These are phyloP conservation scores for Poicephalus gulielmi DNA, from an alignment of 2,113 vertebrate species.

Conservation along the genomic window DNA sequence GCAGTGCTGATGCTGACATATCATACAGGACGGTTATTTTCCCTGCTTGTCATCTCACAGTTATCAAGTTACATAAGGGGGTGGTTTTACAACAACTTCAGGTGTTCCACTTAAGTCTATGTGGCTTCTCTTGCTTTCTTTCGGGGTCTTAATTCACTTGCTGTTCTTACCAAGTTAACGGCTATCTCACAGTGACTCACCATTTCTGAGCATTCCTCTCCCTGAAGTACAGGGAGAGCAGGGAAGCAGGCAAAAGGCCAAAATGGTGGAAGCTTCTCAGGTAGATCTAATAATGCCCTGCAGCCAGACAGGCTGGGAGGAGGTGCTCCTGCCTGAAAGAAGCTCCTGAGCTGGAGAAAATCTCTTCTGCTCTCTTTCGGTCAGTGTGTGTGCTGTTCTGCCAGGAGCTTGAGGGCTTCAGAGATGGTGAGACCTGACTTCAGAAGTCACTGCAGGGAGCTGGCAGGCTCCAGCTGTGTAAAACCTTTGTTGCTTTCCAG, in stretches of 20 bases:
- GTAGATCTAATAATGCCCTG: neutral
- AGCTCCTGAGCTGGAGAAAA: neutral
- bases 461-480: neutral
- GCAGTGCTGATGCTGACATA: neutral
- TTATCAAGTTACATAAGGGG: neutral
- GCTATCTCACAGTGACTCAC: neutral
- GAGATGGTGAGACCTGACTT: neutral
- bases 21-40: neutral
- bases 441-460: neutral
- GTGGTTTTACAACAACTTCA: neutral
- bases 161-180: neutral
- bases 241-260: neutral
- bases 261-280: neutral
- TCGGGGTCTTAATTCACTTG: neutral
- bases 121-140: neutral
- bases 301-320: neutral
- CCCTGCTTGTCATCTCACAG: neutral
- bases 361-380: neutral
- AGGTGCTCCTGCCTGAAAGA: neutral
- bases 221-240: neutral
- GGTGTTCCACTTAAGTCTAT: neutral
- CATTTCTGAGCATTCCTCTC: neutral
- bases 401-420: neutral
- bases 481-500: constrained; percentile 23
- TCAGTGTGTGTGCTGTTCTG: neutral